Base-by-base conservation (phyloP, 1,140 invertebrate species). In the Stratiolaelaps scimitus region DNA sequence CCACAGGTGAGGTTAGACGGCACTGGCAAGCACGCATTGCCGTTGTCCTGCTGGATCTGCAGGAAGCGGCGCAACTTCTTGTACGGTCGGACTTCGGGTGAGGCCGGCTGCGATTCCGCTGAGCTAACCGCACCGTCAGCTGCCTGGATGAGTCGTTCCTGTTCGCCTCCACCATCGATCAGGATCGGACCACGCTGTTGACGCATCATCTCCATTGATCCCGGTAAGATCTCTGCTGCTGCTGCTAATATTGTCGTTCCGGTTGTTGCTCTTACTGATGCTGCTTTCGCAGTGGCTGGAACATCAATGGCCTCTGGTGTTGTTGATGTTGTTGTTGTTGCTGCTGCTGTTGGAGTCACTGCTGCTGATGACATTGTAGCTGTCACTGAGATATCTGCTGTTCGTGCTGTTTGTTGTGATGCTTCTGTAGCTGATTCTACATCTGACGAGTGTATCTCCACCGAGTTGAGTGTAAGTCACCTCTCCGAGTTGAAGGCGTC, bases 391-490 rank as follows among this genome's bases (percentile, higher is more conserved):
- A n/a, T n/a, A n/a, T n/a, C n/a, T 40, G 34, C 4, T 4, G 34
- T 40, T 6, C 34, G 34, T 40, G 34, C 34, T 40, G 34, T 10
- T 40, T 4, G 4, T 6, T 10, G 34, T 40, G 34, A 4, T 40
- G 34, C 34, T 40, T 4, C 34, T 40, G 34, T 10, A 6, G 4
- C 34, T 4, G 10, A 40, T 40, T 40, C 34, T 40, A 40, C 4
- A 40, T 40, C 34, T 40, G 34, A 40, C 34, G 34, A 40, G 4
- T 60, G 53, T 26, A 29, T 60, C 53, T 60, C 53, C 53, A 60
- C 53, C 53, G 53, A 60, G 53, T 60, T 60, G 10, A 60, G 53
- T 60, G 53, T 60, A 60, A 60, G 53, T 60, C 53, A 60, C 53
- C 53, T 60, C 53, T 60, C 53, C 53, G 53, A 60, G 15, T 60